Conservation (phyloP, 2,888 invertebrate species). For the Acholoe squamosa region DNA sequence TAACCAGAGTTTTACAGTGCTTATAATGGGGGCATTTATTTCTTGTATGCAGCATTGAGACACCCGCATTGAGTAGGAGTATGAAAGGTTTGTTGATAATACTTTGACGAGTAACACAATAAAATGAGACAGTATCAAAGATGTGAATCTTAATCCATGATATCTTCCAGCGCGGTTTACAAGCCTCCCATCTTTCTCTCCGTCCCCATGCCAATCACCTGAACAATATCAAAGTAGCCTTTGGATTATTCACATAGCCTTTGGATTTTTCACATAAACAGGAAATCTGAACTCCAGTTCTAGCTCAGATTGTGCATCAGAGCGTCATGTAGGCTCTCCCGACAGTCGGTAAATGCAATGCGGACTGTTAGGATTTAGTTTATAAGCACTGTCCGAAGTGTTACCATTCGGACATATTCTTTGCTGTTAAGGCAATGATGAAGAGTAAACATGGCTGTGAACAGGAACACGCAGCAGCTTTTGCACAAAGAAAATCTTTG, state of each 20-base stretch:
- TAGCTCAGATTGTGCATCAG: neutral
- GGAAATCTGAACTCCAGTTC: neutral
- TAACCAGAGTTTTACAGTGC: no score
- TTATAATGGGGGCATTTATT: neutral
- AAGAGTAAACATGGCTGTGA: neutral
- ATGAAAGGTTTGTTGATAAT: neutral
- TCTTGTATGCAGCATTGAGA: neutral
- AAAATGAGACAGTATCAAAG: neutral
- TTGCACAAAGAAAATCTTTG: slow-evolving; percentile 4
- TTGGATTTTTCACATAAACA: neutral
- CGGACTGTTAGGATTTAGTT: neutral
- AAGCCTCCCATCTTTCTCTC: neutral
- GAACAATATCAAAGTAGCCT: neutral
- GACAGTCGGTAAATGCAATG: neutral
- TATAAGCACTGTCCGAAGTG: neutral
- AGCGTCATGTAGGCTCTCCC: neutral
- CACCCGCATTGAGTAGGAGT: neutral
- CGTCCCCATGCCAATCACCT: neutral
- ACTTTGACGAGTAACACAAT: neutral
- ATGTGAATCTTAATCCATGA: neutral
- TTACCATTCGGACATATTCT: neutral
- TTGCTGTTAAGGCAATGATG: slow-evolving; percentile 19
- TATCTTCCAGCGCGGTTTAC: no score
- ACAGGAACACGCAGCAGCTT: neutral
- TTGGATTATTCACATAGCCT: neutral